Evolutionary conservation across 2,113 vertebrate species (phyloP), one percentile per base, ranked within the genome.

Genomic region (Siphamia tubifer): DNA sequence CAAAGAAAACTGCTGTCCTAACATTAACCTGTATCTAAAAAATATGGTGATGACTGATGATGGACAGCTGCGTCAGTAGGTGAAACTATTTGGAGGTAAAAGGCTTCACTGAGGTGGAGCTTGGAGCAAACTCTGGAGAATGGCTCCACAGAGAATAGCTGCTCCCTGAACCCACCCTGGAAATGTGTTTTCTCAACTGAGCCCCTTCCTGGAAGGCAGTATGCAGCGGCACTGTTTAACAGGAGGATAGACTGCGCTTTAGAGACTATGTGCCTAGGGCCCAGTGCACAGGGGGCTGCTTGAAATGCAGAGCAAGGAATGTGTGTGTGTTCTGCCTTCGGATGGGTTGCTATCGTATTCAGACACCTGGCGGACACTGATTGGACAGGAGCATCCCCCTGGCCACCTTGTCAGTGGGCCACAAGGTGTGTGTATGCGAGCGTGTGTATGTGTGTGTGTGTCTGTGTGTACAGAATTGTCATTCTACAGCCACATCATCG

Each of bases 331-430:
- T 69, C 63, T 72, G 74, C 78, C 71, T 85, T 76, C 58, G 47
- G 81, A 91, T 79, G 60, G 82, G 82, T 81, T 74, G 81, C 88
- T 92, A 91, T 93, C 92, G 82, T 83, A 85, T 72, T 75, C 68
- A 79, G 83, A 91, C 90, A 93, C 89, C 87, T 90, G 82, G 87
- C 65, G 71, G 87, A 79, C 77, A 83, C 63, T 72, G 87, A 88
- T 90, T 89, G 91, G 90, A 85, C 65, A 58, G 74, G 70, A 74
- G 74, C 83, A 56, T 79, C 87, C 85, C 79, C 85, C 81, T 80
- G 78, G 84, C 82, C 69, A 78, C 71, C 77, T 76, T 75, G 80
- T 76, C 68, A 40, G 68, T 51, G 24, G 36, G 67, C 83, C 83
- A 86, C 52, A 43, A 83, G 35, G 69, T 16, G 60, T 40, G 76